phyloP scores from a whole-genome alignment of 2,888 invertebrate genomes.

The Meloe dianella region DNA sequence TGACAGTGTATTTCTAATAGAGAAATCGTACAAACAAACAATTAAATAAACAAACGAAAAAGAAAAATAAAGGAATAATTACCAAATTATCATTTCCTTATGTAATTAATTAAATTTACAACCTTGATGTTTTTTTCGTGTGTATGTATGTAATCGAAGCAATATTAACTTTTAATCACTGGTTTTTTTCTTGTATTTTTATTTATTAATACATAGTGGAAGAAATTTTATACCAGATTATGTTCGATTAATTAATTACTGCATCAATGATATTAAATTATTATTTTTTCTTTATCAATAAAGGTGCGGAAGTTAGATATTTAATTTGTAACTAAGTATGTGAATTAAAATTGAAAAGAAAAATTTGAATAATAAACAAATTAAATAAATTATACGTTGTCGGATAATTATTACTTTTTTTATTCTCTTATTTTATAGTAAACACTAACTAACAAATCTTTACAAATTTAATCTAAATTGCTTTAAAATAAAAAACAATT shows the following conservation, averaged over 20 bases:
- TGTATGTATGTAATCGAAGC: neutral
- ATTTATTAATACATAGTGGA: neutral
- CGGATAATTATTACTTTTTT: constrained; percentile 10
- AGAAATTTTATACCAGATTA: neutral
- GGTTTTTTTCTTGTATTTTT: neutral
- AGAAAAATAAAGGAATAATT: neutral
- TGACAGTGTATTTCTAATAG: neutral
- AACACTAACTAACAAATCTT: neutral
- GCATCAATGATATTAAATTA: constrained; percentile 3
- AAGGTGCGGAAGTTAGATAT: constrained; percentile 12
- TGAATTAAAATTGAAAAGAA: constrained; percentile 14
- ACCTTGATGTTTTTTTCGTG: constrained; percentile 7
- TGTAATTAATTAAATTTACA: neutral
- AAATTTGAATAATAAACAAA: constrained; percentile 18
- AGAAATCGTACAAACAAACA: neutral
- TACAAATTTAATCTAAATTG: neutral
- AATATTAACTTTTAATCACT: neutral
- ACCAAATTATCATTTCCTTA: constrained; percentile 9
- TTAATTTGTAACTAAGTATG: constrained; percentile 13
- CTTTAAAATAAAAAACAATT: neutral
- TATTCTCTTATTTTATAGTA: neutral
- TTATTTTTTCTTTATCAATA: constrained; percentile 2
- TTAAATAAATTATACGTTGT: constrained; percentile 16
- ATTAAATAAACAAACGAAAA: neutral
- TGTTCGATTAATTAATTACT: neutral